Conservation (phyloP, 2,888 invertebrate genomes). For the Napeogenes inachia region DNA sequence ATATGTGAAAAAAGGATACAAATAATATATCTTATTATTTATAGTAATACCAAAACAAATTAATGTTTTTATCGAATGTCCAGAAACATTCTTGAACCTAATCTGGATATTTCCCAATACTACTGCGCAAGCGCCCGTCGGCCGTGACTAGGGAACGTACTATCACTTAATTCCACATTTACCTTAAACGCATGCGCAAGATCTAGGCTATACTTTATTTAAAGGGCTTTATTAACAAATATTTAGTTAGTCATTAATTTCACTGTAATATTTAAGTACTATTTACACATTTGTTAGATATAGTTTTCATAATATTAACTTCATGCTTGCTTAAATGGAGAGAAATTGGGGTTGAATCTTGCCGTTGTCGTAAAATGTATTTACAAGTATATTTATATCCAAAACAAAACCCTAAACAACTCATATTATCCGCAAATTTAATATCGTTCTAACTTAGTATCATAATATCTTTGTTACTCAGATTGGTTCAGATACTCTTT, state of each 20-base stretch:
- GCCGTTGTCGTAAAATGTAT: too few species aligned
- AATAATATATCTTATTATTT: slow-evolving; percentile 16
- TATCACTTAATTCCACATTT: slow-evolving; percentile 22
- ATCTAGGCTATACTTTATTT: slow-evolving; percentile 26
- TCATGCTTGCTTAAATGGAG: too few species aligned
- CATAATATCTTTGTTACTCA: too few species aligned
- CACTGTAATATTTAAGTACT: neutral
- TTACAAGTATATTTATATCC: too few species aligned
- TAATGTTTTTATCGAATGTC: neutral
- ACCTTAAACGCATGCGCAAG: slow-evolving; percentile 11
- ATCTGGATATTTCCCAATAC: slow-evolving; percentile 15
- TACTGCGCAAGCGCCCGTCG: slow-evolving; percentile 39
- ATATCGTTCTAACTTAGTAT: too few species aligned
- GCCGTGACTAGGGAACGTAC: slow-evolving; percentile 37
- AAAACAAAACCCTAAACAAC: too few species aligned
- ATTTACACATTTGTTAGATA: neutral
- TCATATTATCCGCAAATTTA: too few species aligned
- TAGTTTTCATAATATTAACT: too few species aligned
- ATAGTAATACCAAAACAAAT: neutral
- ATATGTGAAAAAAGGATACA: slow-evolving; percentile 5
- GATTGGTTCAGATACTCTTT: too few species aligned
- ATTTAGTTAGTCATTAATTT: neutral
- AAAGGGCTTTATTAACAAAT: slow-evolving; percentile 8
- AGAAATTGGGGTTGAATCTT: too few species aligned
- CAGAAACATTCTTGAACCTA: slow-evolving; percentile 1